These are phyloP conservation scores for Sylvietta virens DNA, from an alignment of 2,113 vertebrate genomes.

Conservation along the genomic window DNA sequence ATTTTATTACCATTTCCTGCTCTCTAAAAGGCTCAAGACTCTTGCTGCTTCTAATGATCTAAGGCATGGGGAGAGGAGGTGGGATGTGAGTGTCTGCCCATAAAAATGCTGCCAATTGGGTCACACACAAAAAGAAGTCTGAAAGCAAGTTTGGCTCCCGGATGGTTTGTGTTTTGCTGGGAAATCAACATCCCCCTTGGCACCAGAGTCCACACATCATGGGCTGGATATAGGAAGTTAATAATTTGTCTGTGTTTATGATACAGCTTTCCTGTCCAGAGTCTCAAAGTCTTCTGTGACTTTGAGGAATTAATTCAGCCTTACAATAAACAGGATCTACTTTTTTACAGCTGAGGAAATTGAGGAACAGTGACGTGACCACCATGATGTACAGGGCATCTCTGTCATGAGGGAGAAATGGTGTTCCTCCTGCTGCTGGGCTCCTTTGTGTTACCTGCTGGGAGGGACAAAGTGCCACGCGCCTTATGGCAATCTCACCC, in stretches of 20 bases:
- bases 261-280: background rate
- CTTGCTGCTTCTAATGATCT: background rate
- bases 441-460: background rate
- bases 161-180: background rate
- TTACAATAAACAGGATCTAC: conserved; percentile 25
- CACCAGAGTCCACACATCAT: background rate
- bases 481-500: background rate
- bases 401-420: background rate
- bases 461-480: accelerated
- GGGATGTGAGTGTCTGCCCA: background rate
- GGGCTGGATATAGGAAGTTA: conserved; percentile 19
- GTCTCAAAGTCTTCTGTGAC: background rate
- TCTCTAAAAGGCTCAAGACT: background rate
- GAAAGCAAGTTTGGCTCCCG: background rate
- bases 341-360: conserved; percentile 19
- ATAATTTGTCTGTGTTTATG: conserved; percentile 12
- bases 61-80: background rate
- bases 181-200: background rate
- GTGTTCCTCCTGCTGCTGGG: background rate
- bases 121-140: background rate
- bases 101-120: background rate
- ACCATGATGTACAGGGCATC: background rate
- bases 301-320: background rate
- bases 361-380: background rate
- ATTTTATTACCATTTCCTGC: background rate